A percentile compares a stretch with the other conserved stretches of the same genome.
phyloP scores from a whole-genome alignment of 1,140 invertebrate genomes.

The Drosophila sproati region DNA sequence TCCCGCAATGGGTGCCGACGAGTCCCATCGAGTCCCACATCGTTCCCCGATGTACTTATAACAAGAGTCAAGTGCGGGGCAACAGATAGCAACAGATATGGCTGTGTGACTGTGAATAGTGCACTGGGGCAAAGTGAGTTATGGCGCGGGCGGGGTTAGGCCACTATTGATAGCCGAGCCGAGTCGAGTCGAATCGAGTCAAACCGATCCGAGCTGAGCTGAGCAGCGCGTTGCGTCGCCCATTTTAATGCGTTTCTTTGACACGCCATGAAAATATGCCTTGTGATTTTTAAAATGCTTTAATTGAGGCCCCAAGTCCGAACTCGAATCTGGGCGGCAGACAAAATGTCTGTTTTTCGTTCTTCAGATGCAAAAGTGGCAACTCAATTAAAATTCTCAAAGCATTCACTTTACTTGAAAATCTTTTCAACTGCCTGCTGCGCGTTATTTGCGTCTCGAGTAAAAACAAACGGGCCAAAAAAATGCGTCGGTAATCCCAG shows the following conservation, averaged over 20 bases:
- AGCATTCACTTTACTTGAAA: conserved; percentile 73
- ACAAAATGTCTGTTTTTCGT: conserved; percentile 77
- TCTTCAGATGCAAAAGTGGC: conserved; percentile 77
- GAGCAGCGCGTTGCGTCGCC: conserved; percentile 58
- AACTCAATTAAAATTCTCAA: conserved; percentile 76
- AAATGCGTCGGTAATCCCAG: conserved; percentile 31
- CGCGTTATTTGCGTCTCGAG: conserved; percentile 5
- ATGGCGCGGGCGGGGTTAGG: conserved; percentile 7
- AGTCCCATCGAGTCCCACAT: conserved; percentile 46
- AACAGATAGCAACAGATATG: conserved; percentile 1
- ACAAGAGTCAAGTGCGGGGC: conserved; percentile 73
- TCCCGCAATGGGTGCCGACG: conserved; percentile 60
- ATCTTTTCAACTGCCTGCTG: conserved; percentile 38
- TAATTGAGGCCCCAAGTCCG: conserved; percentile 66
- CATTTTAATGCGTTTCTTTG: conserved; percentile 81
- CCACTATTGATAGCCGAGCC: conserved; percentile 18
- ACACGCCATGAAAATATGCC: conserved; percentile 81
- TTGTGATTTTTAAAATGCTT: conserved; percentile 75
- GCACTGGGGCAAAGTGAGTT: background rate
- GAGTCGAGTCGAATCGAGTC: background rate
- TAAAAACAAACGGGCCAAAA: background rate
- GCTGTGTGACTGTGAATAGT: background rate
- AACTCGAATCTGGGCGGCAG: conserved; percentile 50
- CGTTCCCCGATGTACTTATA: conserved; percentile 71
- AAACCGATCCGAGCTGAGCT: background rate